Evolutionary conservation across 2,113 vertebrate genomes (phyloP), one percentile per base, ranked within the genome.

Genomic region (Salminus brasiliensis): DNA sequence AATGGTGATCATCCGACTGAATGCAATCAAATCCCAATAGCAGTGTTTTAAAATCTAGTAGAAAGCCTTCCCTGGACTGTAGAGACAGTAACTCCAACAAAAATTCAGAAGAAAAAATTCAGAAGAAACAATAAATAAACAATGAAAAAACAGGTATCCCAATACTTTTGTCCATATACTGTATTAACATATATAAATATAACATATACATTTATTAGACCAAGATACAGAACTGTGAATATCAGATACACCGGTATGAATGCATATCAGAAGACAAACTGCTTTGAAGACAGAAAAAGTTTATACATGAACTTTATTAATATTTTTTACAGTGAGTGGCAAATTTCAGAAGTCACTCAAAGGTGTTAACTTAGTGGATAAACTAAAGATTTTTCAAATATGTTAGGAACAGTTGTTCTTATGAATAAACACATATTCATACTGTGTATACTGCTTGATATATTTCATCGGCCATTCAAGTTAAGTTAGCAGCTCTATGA

Each of bases 231-330:
- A 11, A 11, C 5, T 0, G 23, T 57, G 53, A 25, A 53, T n/a
- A 53, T 53, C 52, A 59, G 55, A 27, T 27, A 16, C 59, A 62
- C 59, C 13, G 0, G 57, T 12, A 59, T 29, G 11, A 0, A 72
- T 45, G 25, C 13, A 41, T 12, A 47, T 1, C 45, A 27, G 7
- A 36, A 39, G 25, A 39, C 4, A 39, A 55, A 53, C 23, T 36
- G 18, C n/a, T 12, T 30, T n/a, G 10, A 23, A 2, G 23, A 27
- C 12, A 11, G n/a, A n/a, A n/a, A n/a, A n/a, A n/a, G 41, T 82
- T 67, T 41, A 49, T 23, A 47, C 62, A 82, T 43, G 34, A 39
- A n/a, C 49, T 34, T 18, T 82, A 82, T 82, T 82, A 34, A 63
- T 60, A 43, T 67, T n/a, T n/a, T 53, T 77, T 67, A 67, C 69